Evolutionary conservation across 1,140 invertebrate species (phyloP).

Genomic region (Aphidius ervi): DNA sequence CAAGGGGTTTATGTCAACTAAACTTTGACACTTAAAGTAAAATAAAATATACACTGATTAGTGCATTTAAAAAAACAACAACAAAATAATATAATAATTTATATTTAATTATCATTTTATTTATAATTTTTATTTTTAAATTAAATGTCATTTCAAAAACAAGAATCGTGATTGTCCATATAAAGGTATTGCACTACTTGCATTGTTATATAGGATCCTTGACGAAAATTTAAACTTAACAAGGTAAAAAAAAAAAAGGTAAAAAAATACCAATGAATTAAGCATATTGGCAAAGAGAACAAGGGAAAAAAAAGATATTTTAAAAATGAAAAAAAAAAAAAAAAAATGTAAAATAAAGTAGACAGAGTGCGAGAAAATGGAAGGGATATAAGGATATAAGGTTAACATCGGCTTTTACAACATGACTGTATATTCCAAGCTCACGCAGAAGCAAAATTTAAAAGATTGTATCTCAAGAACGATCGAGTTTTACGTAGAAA

Average conservation of each 20-base stretch:
- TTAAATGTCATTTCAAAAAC: no score
- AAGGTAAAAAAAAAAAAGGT: conserved; percentile 1
- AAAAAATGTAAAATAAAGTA: not conserved
- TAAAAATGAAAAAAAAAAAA: conserved; percentile 4
- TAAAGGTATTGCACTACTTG: conserved; percentile 7
- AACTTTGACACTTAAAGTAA: no score
- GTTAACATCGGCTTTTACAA: not conserved
- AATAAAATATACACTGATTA: no score
- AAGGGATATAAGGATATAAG: conserved; percentile 2
- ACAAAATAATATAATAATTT: no score
- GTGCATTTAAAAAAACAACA: no score
- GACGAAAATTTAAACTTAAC: conserved; percentile 2
- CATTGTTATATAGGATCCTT: conserved; percentile 7
- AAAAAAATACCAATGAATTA: conserved; percentile 19
- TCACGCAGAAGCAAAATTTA: conserved; percentile 17
- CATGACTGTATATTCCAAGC: not conserved
- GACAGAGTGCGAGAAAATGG: no score
- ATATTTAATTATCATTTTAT: no score
- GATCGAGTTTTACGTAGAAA: conserved; percentile 50
- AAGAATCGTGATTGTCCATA: no score
- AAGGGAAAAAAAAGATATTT: not conserved
- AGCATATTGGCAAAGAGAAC: conserved; percentile 11
- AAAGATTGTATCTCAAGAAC: conserved; percentile 40
- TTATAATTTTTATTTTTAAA: no score
- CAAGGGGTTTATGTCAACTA: no score